Evolutionary conservation across 2,113 vertebrate species (phyloP), one percentile per base, ranked within the genome.

Genomic region (Anser brachyrhynchus): DNA sequence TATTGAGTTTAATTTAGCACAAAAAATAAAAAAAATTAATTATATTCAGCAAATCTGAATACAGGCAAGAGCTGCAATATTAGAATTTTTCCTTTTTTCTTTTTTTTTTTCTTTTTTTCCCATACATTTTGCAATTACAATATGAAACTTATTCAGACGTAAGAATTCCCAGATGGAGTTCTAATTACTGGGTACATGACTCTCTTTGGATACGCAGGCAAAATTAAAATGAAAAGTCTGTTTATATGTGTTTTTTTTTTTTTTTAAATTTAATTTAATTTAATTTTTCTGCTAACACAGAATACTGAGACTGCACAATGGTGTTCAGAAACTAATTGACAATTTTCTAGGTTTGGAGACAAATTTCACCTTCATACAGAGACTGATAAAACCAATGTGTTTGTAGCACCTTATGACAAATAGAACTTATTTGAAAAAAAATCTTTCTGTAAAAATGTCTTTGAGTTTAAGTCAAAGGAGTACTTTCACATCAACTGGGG

Each of bases 351-450:
- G 49, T 83, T 87, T 78, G 79, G 61, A 95, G 84, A 95, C 35
- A 96, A 95, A 90, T 96, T 94, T 95, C 17, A 44, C 66, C 62
- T 71, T 92, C 75, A 71, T 76, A 91, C 49, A 67, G 46, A 92
- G 35, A 57, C 52, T 65, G 76, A 92, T 93, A 96, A 95, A 97
- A 93, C 86, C 95, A 92, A 93, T 95, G 88, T 83, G 8, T 90
- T 95, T 90, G 31, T 75, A 96, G 57, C 57, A 57, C 18, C 23
- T 16, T 81, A 91, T 95, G 87, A 96, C 90, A 96, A 93, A 97
- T 92, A 97, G 78, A 95, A 85, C 31, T 70, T 94, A 95, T 93
- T 95, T 96, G 66, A 92, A 97, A 97, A 97, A 96, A 97, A 84
- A 88, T 80, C 95, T 94, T 93, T 96, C 72, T 96, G 52, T 52